Base-by-base conservation (phyloP, 2,113 vertebrate species). In the Oplegnathus fasciatus region DNA sequence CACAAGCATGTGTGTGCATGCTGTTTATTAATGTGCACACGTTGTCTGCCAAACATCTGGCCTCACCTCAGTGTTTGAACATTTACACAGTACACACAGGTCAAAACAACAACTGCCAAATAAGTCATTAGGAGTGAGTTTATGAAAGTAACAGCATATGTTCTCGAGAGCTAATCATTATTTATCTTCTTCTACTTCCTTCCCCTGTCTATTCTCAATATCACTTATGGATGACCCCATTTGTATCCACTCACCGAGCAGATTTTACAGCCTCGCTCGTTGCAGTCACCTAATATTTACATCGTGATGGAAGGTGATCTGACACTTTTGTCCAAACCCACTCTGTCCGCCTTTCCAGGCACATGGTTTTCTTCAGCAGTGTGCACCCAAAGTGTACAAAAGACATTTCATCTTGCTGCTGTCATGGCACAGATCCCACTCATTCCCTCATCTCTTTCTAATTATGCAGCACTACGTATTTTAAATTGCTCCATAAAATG, bases 31-130 rank as follows among this genome's bases (percentile, higher is more conserved):
- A 94, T 88, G 78, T 34, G 80, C 83, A 55, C 90, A 78, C 14
- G 67, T 62, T n/a, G 76, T 92, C 81, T 91, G 89, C 87, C 85
- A 90, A 94, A 94, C 94, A 95, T 94, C 92, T 95, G 94, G 90
- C 85, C 78, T 87, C 83, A 78, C 89, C 91, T 89, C 73, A 34
- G 84, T 75, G 86, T 93, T 88, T 88, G 89, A 92, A 90, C 87
- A 93, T 91, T 91, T 90, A 92, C 90, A 88, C 81, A 83, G 82
- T 67, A 58, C 89, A 89, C 83, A 40, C 87, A 79, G 93, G 93
- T 94, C 92, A 90, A 86, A 91, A 92, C 88, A 93, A 88, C 92
- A 82, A 87, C 86, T 89, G 90, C 84, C 90, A 92, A 89, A 90
- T 89, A 88, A 92, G 85, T 93, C 89, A 88, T 93, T 91, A 89